Percentiles rank a stretch among this genome's conserved stretches.
Evolutionary conservation across 2,113 vertebrate species (phyloP).

Genomic region (Morone chrysops): DNA sequence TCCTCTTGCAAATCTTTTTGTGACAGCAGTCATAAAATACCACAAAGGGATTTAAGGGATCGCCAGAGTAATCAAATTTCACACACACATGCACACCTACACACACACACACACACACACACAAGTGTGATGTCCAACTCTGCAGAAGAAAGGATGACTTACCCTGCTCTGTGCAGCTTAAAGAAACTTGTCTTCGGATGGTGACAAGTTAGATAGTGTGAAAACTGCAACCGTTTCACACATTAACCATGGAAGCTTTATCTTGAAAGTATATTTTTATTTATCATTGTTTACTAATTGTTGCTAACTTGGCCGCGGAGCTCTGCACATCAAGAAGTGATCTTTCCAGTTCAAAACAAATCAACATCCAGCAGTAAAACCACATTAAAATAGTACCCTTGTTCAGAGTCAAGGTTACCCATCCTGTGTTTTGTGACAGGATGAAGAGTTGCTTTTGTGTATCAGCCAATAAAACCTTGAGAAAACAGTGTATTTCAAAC

Average conservation of each 20-base stretch:
- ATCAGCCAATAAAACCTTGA: background rate
- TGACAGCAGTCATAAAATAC: slow-evolving; percentile 48
- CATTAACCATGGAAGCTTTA: too few relatives aligned
- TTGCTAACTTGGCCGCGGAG: too few relatives aligned
- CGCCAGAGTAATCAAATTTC: slow-evolving; percentile 14
- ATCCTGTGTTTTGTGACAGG: too few relatives aligned
- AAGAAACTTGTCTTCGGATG: background rate
- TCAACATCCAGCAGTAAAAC: too few relatives aligned
- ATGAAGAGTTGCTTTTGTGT: background rate
- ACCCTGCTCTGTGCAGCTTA: background rate
- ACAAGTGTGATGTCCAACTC: background rate
- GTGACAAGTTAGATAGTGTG: background rate
- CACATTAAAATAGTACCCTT: too few relatives aligned
- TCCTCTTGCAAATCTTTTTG: slow-evolving; percentile 32
- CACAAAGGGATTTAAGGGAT: slow-evolving; percentile 4
- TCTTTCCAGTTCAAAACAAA: too few relatives aligned
- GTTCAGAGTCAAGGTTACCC: background rate
- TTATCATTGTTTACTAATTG: too few relatives aligned
- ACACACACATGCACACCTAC: background rate
- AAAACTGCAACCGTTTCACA: too few relatives aligned
- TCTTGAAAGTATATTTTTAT: too few relatives aligned
- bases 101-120: background rate
- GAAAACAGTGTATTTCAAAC: background rate
- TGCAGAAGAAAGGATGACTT: background rate
- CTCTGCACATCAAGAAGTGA: too few relatives aligned